phyloP scores from a whole-genome alignment of 2,888 invertebrate genomes.

The Agonopterix heracliana region DNA sequence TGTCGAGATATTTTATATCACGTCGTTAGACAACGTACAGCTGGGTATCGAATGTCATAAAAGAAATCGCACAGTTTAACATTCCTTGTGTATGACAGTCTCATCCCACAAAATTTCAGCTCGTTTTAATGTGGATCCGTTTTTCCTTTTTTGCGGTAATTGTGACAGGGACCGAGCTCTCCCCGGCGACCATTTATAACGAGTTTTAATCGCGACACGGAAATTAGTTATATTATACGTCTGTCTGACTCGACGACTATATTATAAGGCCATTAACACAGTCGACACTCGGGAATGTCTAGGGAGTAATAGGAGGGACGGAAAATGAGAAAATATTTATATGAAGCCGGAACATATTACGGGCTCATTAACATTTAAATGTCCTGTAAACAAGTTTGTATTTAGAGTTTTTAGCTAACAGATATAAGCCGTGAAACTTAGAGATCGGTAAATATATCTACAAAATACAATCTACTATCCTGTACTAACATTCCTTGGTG shows the following conservation, averaged over 20 bases:
- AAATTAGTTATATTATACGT: constrained; percentile 54
- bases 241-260: constrained; percentile 36
- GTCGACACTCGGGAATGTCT: constrained; percentile 25
- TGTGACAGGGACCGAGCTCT: constrained; percentile 43
- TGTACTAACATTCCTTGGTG: neutral
- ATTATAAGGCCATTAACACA: constrained; percentile 47
- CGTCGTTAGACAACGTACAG: too few relatives aligned
- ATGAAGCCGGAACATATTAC: too few relatives aligned
- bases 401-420: too few relatives aligned
- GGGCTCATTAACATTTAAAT: too few relatives aligned
- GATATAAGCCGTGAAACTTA: too few relatives aligned
- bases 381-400: too few relatives aligned
- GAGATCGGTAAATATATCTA: too few relatives aligned
- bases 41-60: neutral
- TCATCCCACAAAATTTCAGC: constrained; percentile 38
- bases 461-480: too few relatives aligned
- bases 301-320: constrained; percentile 16
- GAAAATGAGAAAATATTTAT: neutral
- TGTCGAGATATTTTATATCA: too few relatives aligned
- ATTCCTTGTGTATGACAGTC: constrained; percentile 13
- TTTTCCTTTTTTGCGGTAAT: constrained; percentile 53
- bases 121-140: constrained; percentile 41
- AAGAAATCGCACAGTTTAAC: neutral
- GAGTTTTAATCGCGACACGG: constrained; percentile 56
- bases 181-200: constrained; percentile 48